A percentile compares a stretch with the other conserved stretches of the same genome.
phyloP scores from a whole-genome alignment of 2,113 vertebrate species.

The Fukomys damarensis region DNA sequence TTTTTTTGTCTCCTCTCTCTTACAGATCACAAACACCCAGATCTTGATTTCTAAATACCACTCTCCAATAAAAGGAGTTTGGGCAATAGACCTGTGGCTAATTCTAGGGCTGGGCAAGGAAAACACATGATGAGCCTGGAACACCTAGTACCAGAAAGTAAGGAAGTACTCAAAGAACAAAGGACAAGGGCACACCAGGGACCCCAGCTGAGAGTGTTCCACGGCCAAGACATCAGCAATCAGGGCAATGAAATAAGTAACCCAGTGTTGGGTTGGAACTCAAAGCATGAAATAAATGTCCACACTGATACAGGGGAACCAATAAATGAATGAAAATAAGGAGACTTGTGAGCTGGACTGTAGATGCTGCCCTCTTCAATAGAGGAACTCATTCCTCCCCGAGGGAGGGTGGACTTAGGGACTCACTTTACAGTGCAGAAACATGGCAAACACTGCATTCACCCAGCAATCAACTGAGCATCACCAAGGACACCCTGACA shows the following conservation, averaged over 20 bases:
- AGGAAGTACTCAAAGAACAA: not conserved
- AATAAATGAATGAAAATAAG: not conserved
- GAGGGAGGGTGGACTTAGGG: not conserved
- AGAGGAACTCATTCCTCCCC: not conserved
- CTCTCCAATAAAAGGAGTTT: not conserved
- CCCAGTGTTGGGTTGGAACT: rapidly evolving
- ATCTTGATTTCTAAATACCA: not conserved
- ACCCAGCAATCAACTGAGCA: not conserved
- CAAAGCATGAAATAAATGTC: not conserved
- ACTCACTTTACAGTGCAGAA: not conserved
- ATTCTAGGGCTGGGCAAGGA: not conserved
- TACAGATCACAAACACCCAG: not conserved
- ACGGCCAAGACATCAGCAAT: not conserved
- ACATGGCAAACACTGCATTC: not conserved
- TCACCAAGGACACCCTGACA: not conserved
- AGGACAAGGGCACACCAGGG: not conserved
- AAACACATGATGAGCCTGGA: not conserved
- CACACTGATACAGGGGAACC: not conserved
- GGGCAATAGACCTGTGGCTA: not conserved
- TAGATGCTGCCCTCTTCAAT: not conserved
- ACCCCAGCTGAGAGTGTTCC: not conserved
- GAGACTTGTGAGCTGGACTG: not conserved
- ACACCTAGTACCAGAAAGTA: not conserved
- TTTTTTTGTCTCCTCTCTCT: not conserved
- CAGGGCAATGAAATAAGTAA: not conserved